Conservation (phyloP, 2,797 vertebrate genomes). For the Botia kubotai region DNA sequence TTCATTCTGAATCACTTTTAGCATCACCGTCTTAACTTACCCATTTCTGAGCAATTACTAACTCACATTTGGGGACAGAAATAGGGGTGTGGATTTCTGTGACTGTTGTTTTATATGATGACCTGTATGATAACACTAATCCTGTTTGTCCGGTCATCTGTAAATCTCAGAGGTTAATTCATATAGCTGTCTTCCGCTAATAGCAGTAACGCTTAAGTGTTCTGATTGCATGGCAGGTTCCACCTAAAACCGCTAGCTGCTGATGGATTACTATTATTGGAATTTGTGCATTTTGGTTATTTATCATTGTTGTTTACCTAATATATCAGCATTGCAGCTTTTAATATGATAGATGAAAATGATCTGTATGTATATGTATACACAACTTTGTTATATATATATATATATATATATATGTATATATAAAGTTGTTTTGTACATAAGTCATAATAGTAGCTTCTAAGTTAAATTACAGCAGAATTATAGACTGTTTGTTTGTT, state of each 20-base stretch:
- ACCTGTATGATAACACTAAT: constrained; percentile 9
- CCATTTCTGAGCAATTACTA: background rate
- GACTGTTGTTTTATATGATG: background rate
- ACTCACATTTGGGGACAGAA: background rate
- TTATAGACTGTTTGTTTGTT: background rate
- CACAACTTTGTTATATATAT: too few relatives aligned
- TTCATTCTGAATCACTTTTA: background rate
- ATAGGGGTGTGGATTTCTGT: constrained; percentile 8
- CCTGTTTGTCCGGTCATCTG: constrained; percentile 22
- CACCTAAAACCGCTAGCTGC: constrained; percentile 12
- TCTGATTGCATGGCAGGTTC: constrained; percentile 22
- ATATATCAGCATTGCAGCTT: constrained; percentile 26
- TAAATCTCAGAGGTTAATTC: background rate
- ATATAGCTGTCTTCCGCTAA: constrained; percentile 15
- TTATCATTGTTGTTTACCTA: constrained; percentile 26
- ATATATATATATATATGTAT: too few relatives aligned
- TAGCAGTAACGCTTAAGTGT: constrained; percentile 30
- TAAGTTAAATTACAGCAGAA: background rate
- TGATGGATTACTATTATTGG: constrained; percentile 36
- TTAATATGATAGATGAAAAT: constrained; percentile 21
- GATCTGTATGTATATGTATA: background rate
- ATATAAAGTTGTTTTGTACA: background rate
- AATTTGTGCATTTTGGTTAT: constrained; percentile 1
- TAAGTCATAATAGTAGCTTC: background rate
- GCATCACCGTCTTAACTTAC: background rate